These are phyloP conservation scores for Mallateleia sp. DNA, from an alignment of 2,888 invertebrate species.

Conservation along the genomic window DNA sequence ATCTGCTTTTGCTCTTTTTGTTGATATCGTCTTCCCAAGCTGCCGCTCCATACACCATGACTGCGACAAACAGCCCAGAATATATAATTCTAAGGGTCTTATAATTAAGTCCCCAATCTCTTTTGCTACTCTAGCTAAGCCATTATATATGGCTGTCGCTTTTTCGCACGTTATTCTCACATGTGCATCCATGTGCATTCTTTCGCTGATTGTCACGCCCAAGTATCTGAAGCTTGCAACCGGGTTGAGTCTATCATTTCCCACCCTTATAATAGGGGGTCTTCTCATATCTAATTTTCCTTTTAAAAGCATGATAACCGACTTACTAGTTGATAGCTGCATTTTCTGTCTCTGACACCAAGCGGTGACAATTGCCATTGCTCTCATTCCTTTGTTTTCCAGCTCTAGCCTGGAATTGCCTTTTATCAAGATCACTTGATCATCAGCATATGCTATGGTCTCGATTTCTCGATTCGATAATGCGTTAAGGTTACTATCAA, in stretches of 20 bases:
- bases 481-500: too few relatives aligned
- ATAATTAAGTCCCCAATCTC: conserved; percentile 65
- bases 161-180: not conserved
- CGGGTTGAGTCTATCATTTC: not conserved
- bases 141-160: conserved; percentile 1
- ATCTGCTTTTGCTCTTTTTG: fast-evolving
- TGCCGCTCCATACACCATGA: conserved; percentile 58
- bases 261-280: not conserved
- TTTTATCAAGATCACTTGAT: conserved; percentile 25
- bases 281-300: conserved; percentile 3
- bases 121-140: conserved; percentile 33
- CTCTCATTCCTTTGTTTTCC: conserved; percentile 8
- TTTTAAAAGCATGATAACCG: conserved; percentile 40
- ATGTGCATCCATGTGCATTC: conserved; percentile 55
- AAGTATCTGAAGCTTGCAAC: conserved; percentile 15
- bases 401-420: conserved; percentile 41
- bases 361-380: not conserved
- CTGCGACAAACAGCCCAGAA: conserved; percentile 58
- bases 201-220: conserved; percentile 43
- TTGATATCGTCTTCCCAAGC: conserved; percentile 49
- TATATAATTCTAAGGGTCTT: conserved; percentile 53
- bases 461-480: conserved; percentile 3
- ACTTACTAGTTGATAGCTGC: conserved; percentile 39
- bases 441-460: conserved; percentile 55
- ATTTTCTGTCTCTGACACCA: conserved; percentile 55